Evolutionary conservation across 2,888 invertebrate genomes (phyloP).

Genomic region (Lumbricus terrestris): DNA sequence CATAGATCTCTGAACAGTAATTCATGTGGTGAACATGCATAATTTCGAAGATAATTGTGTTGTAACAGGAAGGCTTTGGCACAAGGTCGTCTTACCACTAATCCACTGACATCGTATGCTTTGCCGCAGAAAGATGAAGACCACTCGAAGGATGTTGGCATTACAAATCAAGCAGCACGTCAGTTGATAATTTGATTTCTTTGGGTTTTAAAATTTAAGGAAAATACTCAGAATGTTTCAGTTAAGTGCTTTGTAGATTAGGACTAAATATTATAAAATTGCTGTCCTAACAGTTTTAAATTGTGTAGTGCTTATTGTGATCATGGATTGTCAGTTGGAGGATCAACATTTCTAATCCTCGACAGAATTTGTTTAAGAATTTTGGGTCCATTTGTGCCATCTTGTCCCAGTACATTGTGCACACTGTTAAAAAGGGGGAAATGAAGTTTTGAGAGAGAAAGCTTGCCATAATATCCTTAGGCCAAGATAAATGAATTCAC

Average conservation of each 20-base stretch:
- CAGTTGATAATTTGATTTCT: not conserved
- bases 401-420: no score
- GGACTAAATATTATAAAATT: no score
- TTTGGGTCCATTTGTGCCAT: no score
- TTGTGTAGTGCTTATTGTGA: no score
- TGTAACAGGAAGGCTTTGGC: not conserved
- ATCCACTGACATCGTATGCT: not conserved
- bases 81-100: not conserved
- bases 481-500: no score
- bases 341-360: no score
- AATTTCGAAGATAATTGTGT: not conserved
- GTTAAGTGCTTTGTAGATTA: not conserved
- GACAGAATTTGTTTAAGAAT: no score
- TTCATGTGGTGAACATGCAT: not conserved
- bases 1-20: not conserved
- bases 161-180: not conserved
- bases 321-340: no score
- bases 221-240: not conserved
- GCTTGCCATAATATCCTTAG: no score
- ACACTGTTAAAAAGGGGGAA: no score
- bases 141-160: not conserved
- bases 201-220: not conserved
- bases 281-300: not conserved
- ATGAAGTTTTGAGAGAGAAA: no score
- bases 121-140: not conserved